A percentile compares a stretch with the other conserved stretches of the same genome.
Evolutionary conservation across 2,797 vertebrate genomes (phyloP).

Genomic region (Chelmon rostratus): DNA sequence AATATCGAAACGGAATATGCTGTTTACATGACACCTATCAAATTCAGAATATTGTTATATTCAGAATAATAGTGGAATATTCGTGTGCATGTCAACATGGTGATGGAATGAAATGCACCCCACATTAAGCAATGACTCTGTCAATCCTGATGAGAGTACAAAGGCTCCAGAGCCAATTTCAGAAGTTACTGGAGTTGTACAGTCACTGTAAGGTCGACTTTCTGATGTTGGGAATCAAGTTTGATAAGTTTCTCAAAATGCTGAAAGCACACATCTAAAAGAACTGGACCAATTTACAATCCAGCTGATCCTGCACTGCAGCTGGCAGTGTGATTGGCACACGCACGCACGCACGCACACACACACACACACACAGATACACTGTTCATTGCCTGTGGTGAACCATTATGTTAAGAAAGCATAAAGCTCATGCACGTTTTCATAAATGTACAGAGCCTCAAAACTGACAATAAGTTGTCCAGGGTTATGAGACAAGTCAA

Average conservation of each 20-base stretch:
- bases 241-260: constrained; percentile 19
- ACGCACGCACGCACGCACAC: constrained; percentile 4
- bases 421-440: neutral
- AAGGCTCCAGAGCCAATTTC: neutral
- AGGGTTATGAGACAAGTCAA: neutral
- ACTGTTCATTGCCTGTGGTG: neutral
- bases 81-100: too few relatives aligned
- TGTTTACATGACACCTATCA: too few relatives aligned
- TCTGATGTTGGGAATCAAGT: constrained; percentile 12
- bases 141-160: neutral
- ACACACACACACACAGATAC: neutral
- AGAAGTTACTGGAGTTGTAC: neutral
- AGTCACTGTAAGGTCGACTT: neutral
- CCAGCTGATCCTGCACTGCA: constrained; percentile 29
- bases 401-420: neutral
- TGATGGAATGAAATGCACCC: neutral
- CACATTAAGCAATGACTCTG: neutral
- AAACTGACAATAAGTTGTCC: neutral
- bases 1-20: too few relatives aligned
- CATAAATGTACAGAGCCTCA: neutral
- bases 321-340: constrained; percentile 20
- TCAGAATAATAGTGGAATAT: too few relatives aligned
- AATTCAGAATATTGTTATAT: too few relatives aligned
- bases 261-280: neutral
- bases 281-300: neutral